Conservation (phyloP, 2,113 vertebrate genomes). For the Galemys pyrenaicus region DNA sequence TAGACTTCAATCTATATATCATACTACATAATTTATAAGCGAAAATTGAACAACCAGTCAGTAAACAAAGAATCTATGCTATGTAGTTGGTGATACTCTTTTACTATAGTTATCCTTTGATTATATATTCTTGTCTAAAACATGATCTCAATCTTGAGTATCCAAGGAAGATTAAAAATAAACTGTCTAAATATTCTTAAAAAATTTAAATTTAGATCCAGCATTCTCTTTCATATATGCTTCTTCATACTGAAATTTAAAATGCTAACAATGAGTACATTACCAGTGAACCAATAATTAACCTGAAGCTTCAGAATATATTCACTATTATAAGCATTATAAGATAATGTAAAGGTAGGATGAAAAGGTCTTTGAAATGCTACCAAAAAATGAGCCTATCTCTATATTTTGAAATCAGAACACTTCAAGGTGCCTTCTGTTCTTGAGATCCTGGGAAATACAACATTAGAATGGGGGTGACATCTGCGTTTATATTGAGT, state of each 20-base stretch:
- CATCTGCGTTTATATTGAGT: slow-evolving; percentile 53
- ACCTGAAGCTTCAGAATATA: not conserved
- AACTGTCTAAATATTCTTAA: not conserved
- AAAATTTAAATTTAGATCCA: not conserved
- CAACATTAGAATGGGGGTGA: slow-evolving; percentile 22
- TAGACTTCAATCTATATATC: not conserved
- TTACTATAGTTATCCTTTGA: not conserved
- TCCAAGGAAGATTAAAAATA: slow-evolving; percentile 25
- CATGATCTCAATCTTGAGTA: not conserved
- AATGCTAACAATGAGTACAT: not conserved
- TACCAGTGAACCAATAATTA: not conserved
- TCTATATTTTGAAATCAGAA: not conserved
- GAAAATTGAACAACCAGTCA: not conserved
- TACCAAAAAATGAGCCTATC: not conserved
- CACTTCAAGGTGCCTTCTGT: not conserved
- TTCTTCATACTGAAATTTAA: not conserved
- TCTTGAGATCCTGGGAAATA: not conserved
- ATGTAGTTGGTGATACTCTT: not conserved
- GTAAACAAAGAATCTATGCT: not conserved
- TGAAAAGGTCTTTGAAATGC: not conserved
- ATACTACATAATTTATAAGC: slow-evolving; percentile 1
- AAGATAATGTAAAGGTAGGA: not conserved
- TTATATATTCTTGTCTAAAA: not conserved
- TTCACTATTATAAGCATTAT: not conserved
- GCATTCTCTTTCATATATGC: not conserved